phyloP scores from a whole-genome alignment of 2,888 invertebrate genomes.

The Euplagia quadripunctaria region DNA sequence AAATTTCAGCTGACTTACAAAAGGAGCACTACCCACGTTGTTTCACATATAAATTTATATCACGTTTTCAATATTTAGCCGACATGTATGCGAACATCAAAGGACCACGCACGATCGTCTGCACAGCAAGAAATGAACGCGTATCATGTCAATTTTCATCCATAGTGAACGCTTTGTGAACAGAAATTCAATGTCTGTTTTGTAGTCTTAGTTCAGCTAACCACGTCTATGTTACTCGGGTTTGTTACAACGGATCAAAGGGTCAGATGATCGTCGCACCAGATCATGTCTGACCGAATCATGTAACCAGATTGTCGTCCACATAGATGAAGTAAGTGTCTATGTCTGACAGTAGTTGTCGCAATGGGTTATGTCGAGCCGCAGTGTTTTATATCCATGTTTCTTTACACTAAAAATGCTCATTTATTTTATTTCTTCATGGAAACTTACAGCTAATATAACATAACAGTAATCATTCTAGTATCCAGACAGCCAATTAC shows the following conservation, averaged over 20 bases:
- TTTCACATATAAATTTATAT: slow-evolving; percentile 37
- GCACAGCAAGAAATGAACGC: slow-evolving; percentile 51
- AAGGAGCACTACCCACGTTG: slow-evolving; percentile 29
- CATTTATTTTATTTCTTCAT: no score
- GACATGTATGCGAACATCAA: slow-evolving; percentile 59
- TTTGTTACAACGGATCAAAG: not conserved
- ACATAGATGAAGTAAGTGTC: no score
- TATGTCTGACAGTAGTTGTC: no score
- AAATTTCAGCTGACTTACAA: slow-evolving; percentile 14
- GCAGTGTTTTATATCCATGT: no score
- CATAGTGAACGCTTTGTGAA: slow-evolving; percentile 36
- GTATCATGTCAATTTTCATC: slow-evolving; percentile 60
- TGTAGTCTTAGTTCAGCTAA: not conserved
- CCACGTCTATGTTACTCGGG: not conserved
- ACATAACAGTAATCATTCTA: no score
- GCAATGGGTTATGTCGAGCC: no score
- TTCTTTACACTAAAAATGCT: no score
- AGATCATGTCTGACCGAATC: not conserved
- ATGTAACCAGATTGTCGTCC: not conserved
- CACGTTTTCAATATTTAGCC: slow-evolving; percentile 65
- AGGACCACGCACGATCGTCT: slow-evolving; percentile 49
- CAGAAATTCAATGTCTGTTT: not conserved
- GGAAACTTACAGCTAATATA: no score
- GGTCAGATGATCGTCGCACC: not conserved
- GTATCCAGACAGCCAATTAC: no score